phyloP scores from a whole-genome alignment of 2,113 vertebrate genomes.

The Hyperopisus bebe region DNA sequence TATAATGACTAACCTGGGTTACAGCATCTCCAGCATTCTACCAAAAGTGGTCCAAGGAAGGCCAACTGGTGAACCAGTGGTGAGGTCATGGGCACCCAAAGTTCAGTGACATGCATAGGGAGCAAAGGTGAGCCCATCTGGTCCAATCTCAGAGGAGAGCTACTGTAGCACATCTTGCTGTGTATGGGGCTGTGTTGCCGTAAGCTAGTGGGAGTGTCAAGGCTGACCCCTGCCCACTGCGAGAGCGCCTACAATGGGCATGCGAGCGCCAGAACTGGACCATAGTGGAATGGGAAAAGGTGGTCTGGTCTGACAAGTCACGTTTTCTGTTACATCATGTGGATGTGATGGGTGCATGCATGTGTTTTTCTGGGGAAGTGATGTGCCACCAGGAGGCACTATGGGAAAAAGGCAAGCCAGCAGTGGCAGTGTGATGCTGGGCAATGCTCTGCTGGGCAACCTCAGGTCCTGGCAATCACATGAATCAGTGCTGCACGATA shows the following conservation, averaged over 20 bases:
- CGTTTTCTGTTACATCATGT: neutral
- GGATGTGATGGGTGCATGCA: neutral
- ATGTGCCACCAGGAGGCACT: neutral
- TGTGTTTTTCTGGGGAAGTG: neutral
- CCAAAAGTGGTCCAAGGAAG: neutral
- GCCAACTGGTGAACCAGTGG: neutral
- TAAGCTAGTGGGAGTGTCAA: neutral
- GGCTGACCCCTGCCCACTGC: neutral
- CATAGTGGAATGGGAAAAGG: neutral
- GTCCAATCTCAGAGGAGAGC: neutral
- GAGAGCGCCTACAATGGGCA: neutral
- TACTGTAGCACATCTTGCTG: neutral
- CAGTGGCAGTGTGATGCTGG: neutral
- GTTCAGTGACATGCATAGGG: neutral
- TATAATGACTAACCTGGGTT: neutral
- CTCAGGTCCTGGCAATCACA: neutral
- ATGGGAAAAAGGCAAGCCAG: neutral
- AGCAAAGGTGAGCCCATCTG: neutral
- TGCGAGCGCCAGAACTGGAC: neutral
- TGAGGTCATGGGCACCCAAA: neutral
- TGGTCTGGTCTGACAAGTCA: neutral
- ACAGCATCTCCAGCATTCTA: neutral
- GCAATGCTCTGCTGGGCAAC: too few species aligned
- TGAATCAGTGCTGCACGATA: neutral
- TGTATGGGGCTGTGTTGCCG: neutral